Evolutionary conservation across 2,797 vertebrate species (phyloP).

Genomic region (Diplodus sargus): DNA sequence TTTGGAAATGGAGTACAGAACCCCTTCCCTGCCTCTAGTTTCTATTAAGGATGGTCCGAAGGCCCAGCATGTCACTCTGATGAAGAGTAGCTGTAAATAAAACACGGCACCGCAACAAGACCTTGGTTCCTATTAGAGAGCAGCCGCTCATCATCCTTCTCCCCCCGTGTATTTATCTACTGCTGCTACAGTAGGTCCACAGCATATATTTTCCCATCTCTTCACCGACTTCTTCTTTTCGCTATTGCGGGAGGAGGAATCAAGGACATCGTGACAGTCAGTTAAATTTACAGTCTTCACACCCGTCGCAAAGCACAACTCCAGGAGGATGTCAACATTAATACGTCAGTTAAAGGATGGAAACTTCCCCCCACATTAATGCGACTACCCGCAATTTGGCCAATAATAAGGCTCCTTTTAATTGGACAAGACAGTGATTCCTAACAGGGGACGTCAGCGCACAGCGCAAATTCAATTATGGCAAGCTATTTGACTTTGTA

Average conservation of each 20-base stretch:
- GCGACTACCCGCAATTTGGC: constrained; percentile 69
- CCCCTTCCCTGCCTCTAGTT: constrained; percentile 20
- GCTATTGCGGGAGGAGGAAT: constrained; percentile 46
- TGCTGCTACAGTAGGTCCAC: constrained; percentile 23
- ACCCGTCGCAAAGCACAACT: constrained; percentile 40
- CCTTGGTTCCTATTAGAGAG: constrained; percentile 71
- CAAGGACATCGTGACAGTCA: constrained; percentile 76
- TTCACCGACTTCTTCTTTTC: constrained; percentile 14
- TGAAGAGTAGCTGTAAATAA: constrained; percentile 73
- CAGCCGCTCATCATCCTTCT: constrained; percentile 60
- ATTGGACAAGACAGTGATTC: constrained; percentile 85
- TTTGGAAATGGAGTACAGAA: constrained; percentile 35
- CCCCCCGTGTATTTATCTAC: constrained; percentile 55
- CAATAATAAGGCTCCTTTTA: constrained; percentile 77
- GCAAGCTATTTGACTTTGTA: constrained; percentile 78
- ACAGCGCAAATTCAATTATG: constrained; percentile 80
- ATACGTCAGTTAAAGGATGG: constrained; percentile 75
- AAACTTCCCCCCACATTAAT: constrained; percentile 61
- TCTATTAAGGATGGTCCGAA: constrained; percentile 50
- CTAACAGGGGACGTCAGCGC: constrained; percentile 78
- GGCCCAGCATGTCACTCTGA: constrained; percentile 57
- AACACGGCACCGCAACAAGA: constrained; percentile 57
- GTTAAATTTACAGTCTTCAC: constrained; percentile 68
- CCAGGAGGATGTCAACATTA: constrained; percentile 75
- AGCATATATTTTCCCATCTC: constrained; percentile 32